A percentile compares a stretch with the other conserved stretches of the same genome.
These are phyloP conservation scores for Caretta caretta DNA, from an alignment of 2,113 vertebrate genomes.

Conservation along the genomic window DNA sequence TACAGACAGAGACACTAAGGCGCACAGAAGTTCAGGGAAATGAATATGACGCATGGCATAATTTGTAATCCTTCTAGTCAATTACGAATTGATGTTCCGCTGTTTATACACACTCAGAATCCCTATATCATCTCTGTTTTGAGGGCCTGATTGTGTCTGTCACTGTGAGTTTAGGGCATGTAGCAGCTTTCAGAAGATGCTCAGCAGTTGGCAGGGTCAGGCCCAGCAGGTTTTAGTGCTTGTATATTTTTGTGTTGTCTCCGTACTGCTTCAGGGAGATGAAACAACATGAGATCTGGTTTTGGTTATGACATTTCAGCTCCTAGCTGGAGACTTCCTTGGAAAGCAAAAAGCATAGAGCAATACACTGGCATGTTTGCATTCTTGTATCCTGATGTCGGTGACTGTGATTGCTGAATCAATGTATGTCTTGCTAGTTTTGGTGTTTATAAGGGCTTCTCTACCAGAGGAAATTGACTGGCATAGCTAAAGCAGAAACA, in stretches of 20 bases:
- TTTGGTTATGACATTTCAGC: background rate
- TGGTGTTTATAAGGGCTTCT: background rate
- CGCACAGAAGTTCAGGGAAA: background rate
- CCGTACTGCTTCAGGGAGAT: background rate
- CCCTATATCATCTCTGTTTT: background rate
- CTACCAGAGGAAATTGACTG: background rate
- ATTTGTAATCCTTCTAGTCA: background rate
- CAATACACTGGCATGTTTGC: background rate
- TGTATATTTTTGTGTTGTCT: background rate
- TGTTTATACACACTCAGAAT: background rate
- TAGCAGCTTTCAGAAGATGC: background rate
- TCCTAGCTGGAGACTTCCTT: background rate
- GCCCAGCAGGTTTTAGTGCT: background rate
- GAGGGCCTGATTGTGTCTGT: background rate
- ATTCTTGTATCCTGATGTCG: background rate
- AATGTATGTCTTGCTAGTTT: background rate
- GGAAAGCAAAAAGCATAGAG: background rate
- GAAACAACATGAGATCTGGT: rapidly evolving
- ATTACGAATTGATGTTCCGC: background rate
- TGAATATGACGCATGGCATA: background rate
- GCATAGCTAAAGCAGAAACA: background rate
- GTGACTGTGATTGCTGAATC: background rate
- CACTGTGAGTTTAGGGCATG: background rate
- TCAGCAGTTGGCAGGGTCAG: background rate
- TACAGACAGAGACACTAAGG: background rate